Percentiles rank a stretch among this genome's conserved stretches.
These are phyloP conservation scores for Anastrepha obliqua DNA, from an alignment of 1,140 invertebrate genomes.

Conservation along the genomic window DNA sequence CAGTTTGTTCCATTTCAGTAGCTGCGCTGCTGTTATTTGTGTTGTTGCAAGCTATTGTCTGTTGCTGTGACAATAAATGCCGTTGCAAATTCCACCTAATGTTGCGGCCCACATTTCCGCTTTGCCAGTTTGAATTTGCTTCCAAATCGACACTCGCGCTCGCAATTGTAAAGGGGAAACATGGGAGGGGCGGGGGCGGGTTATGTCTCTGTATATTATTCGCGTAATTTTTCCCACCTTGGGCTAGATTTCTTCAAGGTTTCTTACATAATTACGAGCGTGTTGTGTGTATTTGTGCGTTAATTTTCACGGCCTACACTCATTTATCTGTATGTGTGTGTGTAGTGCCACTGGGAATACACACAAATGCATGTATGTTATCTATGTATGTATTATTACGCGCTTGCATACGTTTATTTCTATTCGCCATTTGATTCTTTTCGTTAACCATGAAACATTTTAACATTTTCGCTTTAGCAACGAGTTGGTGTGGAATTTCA, in stretches of 20 bases:
- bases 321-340: neutral
- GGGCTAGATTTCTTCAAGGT: conserved; percentile 46
- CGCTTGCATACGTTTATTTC: neutral
- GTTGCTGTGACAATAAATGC: conserved; percentile 21
- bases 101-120: conserved; percentile 49
- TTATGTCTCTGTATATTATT: conserved; percentile 33
- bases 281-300: neutral
- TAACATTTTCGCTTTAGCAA: neutral
- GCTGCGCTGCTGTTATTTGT: conserved; percentile 2
- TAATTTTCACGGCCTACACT: neutral
- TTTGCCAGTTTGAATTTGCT: conserved; percentile 50
- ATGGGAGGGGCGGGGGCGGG: neutral
- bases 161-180: neutral
- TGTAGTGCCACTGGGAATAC: neutral
- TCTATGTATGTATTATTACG: too few species aligned
- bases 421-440: neutral
- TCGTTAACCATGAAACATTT: neutral
- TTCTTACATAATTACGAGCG: neutral
- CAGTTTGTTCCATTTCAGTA: conserved; percentile 22
- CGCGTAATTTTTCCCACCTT: conserved; percentile 41
- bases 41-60: neutral
- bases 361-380: neutral
- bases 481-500: neutral
- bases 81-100: conserved; percentile 33
- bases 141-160: conserved; percentile 14